These are phyloP conservation scores for Drosophila bunnanda DNA, from an alignment of 2,888 invertebrate species.

Conservation along the genomic window DNA sequence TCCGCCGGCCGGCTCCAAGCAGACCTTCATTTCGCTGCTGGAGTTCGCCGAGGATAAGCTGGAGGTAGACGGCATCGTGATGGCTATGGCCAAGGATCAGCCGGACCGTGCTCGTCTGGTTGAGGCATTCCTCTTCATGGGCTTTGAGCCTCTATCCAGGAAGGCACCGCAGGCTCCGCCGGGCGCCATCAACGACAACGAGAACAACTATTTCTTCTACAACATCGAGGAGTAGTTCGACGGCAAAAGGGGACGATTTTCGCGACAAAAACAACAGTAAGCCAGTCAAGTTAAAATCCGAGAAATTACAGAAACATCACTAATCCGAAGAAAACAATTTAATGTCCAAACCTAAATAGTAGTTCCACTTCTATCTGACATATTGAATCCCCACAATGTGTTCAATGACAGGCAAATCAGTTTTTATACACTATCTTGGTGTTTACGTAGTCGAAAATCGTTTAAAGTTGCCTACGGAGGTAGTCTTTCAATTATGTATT, in stretches of 20 bases:
- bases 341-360: conserved; percentile 10
- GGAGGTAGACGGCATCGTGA: conserved; percentile 90
- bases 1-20: conserved; percentile 96
- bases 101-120: conserved; percentile 94
- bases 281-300: neutral
- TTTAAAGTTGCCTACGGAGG: conserved; percentile 56
- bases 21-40: conserved; percentile 96
- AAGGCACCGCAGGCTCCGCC: conserved; percentile 91
- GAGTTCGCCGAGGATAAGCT: conserved; percentile 98
- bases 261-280: conserved; percentile 18
- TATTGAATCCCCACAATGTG: conserved; percentile 70
- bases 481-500: conserved; percentile 44
- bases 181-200: conserved; percentile 86
- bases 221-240: conserved; percentile 84
- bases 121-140: conserved; percentile 98
- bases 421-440: conserved; percentile 37
- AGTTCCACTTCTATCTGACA: conserved; percentile 42
- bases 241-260: conserved; percentile 50
- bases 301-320: conserved; percentile 17
- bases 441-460: conserved; percentile 53
- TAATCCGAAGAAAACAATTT: conserved; percentile 10
- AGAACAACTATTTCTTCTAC: conserved; percentile 86
- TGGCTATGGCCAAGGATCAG: conserved; percentile 93
- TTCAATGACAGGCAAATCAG: conserved; percentile 53
- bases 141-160: conserved; percentile 94